Conservation (phyloP, 1,140 invertebrate species). For the Drosophila pseudoananassae region DNA sequence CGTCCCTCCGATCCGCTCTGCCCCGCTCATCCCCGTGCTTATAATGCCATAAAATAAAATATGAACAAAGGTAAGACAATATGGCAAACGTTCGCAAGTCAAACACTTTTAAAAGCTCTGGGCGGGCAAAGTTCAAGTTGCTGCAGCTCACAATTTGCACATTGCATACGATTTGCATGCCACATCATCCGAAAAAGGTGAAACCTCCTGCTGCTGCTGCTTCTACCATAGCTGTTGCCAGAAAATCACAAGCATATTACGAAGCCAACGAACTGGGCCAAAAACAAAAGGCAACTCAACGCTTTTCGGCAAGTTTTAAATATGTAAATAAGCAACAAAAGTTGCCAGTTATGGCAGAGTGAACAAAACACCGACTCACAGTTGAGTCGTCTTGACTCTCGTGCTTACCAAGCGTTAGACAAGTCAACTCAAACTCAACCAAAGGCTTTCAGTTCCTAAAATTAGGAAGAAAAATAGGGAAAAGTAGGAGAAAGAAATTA, state of each 20-base stretch:
- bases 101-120: slow-evolving; percentile 43
- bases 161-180: slow-evolving; percentile 73
- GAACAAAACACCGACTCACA: slow-evolving; percentile 48
- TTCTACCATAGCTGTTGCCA: background rate
- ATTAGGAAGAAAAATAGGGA: background rate
- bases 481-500: slow-evolving; percentile 15
- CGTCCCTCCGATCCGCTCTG: background rate
- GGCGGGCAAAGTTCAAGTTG: slow-evolving; percentile 49
- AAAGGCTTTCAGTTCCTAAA: slow-evolving; percentile 11
- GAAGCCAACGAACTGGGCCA: slow-evolving; percentile 24
- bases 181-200: slow-evolving; percentile 48
- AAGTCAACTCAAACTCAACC: slow-evolving; percentile 59
- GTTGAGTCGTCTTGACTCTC: slow-evolving; percentile 65
- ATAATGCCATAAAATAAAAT: slow-evolving; percentile 64
- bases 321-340: slow-evolving; percentile 79
- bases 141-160: slow-evolving; percentile 66
- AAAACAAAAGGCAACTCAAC: slow-evolving; percentile 45
- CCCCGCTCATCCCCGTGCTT: background rate
- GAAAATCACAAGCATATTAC: slow-evolving; percentile 71
- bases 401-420: slow-evolving; percentile 51
- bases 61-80: slow-evolving; percentile 68
- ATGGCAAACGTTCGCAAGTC: slow-evolving; percentile 67
- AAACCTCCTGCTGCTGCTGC: slow-evolving; percentile 17
- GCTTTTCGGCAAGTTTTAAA: slow-evolving; percentile 61
- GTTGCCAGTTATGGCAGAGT: slow-evolving; percentile 57